Base-by-base conservation (phyloP, 2,113 vertebrate genomes). In the Dermatemys mawii region DNA sequence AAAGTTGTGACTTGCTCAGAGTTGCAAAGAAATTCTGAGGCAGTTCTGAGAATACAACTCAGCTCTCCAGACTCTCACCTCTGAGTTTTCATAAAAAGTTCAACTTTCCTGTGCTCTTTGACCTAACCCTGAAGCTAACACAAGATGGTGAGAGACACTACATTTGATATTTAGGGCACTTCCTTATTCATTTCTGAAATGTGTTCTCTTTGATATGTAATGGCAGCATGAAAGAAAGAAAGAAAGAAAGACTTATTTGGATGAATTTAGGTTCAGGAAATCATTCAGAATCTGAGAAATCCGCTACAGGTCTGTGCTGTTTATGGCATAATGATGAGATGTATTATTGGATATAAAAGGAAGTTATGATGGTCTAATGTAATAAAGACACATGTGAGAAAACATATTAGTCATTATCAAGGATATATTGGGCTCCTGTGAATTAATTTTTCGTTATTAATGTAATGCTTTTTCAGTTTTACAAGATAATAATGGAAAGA, bases 371-470 rank as follows among this genome's bases (percentile, higher is more conserved):
- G 92, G 78, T 54, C 51, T 95, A 93, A 95, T n/a, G 54, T 85
- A 94, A 94, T 80, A 26, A 49, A 94, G 88, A 88, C 84, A 88
- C 82, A 86, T 87, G 81, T 86, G 73, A 95, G 78, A 96, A 97
- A 96, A 93, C 7, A 1, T 87, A 90, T 95, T 95, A 83, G 84
- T 90, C 93, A 90, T 96, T 92, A 91, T 67, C 75, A 76, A 96
- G 51, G 93, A 94, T 81, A 83, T 53, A 94, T 92, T 44, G 57
- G 81, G 78, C 88, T 86, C 95, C 51, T 76, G 53, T 95, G 91
- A 86, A 86, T 97, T 97, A 89, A 94, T 92, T 87, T 96, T 97
- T 94, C 96, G 89, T 89, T 97, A 89, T 38, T 95, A 84, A 96
- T 95, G 95, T 94, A 94, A 93, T 95, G 88, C 90, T 91, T 90